Conservation (phyloP, 53 echinoderm and acorn worm genomes). For the Echinometra lucunter region DNA sequence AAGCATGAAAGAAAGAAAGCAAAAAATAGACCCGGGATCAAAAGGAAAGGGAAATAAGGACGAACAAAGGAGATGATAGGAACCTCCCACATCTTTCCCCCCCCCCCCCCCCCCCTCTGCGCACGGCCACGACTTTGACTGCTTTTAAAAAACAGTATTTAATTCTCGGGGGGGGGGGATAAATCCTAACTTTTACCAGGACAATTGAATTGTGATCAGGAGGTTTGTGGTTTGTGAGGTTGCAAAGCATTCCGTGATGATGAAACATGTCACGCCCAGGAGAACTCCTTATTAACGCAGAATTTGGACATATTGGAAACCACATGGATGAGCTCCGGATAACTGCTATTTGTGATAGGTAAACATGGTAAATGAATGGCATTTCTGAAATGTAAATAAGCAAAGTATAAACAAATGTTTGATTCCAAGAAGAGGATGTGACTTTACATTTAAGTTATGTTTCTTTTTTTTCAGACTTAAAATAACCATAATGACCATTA, state of each 20-base stretch:
- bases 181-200: background rate
- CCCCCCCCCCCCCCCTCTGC: too few species aligned
- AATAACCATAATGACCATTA: too few species aligned
- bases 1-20: too few species aligned
- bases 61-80: too few species aligned
- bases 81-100: too few species aligned
- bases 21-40: too few species aligned
- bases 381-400: too few species aligned
- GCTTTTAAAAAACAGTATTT: too few species aligned
- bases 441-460: background rate
- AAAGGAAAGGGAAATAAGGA: too few species aligned
- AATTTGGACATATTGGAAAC: background rate
- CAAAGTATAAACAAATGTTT: too few species aligned
- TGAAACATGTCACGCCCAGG: background rate
- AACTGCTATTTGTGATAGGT: background rate
- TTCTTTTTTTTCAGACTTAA: background rate
- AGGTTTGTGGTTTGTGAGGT: background rate
- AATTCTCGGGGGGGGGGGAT: too few species aligned
- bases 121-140: too few species aligned
- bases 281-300: background rate
- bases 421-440: background rate
- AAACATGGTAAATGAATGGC: background rate
- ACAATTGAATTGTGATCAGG: background rate
- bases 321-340: background rate
- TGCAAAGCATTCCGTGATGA: background rate